Evolutionary conservation across 1,140 invertebrate species (phyloP).

Genomic region (Aplysia californica): DNA sequence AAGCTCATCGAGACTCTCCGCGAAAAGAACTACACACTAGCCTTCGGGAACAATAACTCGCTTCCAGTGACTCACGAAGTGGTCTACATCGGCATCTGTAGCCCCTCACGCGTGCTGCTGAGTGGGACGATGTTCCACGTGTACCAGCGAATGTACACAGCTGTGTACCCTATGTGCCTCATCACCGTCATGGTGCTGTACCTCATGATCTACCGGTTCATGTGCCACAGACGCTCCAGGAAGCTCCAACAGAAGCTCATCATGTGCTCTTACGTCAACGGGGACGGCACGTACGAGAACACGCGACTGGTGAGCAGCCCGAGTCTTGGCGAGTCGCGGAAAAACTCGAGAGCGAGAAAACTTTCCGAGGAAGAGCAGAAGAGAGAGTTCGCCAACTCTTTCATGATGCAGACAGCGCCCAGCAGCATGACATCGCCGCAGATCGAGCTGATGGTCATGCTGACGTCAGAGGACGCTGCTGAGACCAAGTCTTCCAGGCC

Average conservation of each 20-base stretch:
- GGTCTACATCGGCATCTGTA: constrained; percentile 34
- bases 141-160: constrained; percentile 45
- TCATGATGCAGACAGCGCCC: too few relatives aligned
- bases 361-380: too few relatives aligned
- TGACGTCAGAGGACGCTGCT: too few relatives aligned
- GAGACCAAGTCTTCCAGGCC: too few relatives aligned
- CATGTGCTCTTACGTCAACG: constrained; percentile 41
- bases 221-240: constrained; percentile 32
- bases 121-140: not conserved
- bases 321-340: too few relatives aligned
- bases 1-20: not conserved
- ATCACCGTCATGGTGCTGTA: constrained; percentile 52
- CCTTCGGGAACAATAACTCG: not conserved
- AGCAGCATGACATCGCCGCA: too few relatives aligned
- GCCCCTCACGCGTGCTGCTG: constrained; percentile 32
- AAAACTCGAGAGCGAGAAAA: too few relatives aligned
- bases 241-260: constrained; percentile 38
- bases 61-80: not conserved
- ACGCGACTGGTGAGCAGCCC: constrained; percentile 2
- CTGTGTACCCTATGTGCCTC: constrained; percentile 47
- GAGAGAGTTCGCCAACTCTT: too few relatives aligned
- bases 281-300: constrained; percentile 30
- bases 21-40: not conserved
- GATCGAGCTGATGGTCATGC: too few relatives aligned
- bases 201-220: constrained; percentile 31